Evolutionary conservation across 2,113 vertebrate genomes (phyloP), one percentile per base, ranked within the genome.

Genomic region (Bolborhynchus lineola): DNA sequence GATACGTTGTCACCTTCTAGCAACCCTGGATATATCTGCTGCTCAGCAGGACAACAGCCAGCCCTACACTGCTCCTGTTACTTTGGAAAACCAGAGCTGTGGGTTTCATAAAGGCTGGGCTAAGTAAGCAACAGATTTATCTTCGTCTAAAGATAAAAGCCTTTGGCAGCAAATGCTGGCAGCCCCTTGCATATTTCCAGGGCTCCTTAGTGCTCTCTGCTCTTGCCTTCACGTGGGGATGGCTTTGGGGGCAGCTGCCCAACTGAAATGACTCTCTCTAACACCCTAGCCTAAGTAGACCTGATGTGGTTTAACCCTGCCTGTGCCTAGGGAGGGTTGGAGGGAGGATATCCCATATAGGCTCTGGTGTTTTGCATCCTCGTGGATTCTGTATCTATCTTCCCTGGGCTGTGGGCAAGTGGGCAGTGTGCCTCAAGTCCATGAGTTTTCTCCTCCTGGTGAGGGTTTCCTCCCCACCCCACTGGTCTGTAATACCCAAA

Each of bases 61-160:
- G 86, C 81, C 71, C 59, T 41, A 1, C 74, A 79, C 77, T 89
- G 65, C 83, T 96, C 82, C 82, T 87, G 72, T 86, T 84, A 71
- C 90, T 92, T 83, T 93, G 90, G 93, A 97, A 97, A 93, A 53
- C 42, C 4, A 0, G 92, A 93, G 83, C 88, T 76, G 77, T 33
- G 62, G 81, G 88, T 84, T 95, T 95, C 67, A 26, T 79, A 84
- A 92, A 90, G 77, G 35, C 83, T 95, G 69, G 72, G 86, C 92
- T 96, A 96, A 96, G 88, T 81, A 95, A 97, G 90, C 92, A 95
- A 72, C 82, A 94, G 77, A 93, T 96, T 95, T 83, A 88, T 97
- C 90, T 95, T 71, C 2, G 41, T 94, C 72, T 13, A 83, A 96
- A 94, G 92, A 96, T 93, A 91, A 93, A 97, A 96, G 90, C 62